Percentiles rank a stretch among this genome's conserved stretches.
phyloP scores from a whole-genome alignment of 2,113 vertebrate genomes.

The Aspidoscelis tigris region DNA sequence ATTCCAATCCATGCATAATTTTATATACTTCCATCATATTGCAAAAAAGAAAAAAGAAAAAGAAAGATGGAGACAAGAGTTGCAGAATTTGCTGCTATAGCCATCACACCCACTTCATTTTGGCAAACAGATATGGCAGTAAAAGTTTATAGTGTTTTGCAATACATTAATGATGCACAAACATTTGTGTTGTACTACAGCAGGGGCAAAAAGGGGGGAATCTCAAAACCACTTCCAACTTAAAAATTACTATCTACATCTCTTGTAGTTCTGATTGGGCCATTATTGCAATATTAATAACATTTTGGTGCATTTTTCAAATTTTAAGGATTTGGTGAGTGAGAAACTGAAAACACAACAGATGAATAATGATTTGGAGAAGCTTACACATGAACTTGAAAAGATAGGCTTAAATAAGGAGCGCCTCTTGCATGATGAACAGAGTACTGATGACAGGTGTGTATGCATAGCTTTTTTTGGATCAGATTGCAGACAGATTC shows the following conservation, averaged over 20 bases:
- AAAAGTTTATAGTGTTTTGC: not conserved
- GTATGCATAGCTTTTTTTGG: not conserved
- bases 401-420: constrained; percentile 98
- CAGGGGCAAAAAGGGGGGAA: not conserved
- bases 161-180: not conserved
- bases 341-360: constrained; percentile 96
- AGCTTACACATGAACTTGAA: constrained; percentile 95
- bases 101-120: not conserved
- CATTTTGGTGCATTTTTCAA: not conserved
- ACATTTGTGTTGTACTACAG: not conserved
- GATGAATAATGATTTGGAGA: constrained; percentile 96
- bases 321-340: constrained; percentile 91
- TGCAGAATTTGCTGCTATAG: not conserved
- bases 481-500: not conserved
- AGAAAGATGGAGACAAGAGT: too few species aligned
- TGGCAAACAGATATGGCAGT: constrained; percentile 39
- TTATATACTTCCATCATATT: too few species aligned
- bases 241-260: not conserved
- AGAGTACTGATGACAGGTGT: constrained; percentile 93
- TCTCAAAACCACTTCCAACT: not conserved
- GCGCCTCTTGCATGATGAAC: constrained; percentile 91
- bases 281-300: not conserved
- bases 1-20: too few species aligned
- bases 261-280: not conserved
- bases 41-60: too few species aligned